Base-by-base conservation (phyloP, 2,888 invertebrate species). In the Poecilobothrus nobilitatus region DNA sequence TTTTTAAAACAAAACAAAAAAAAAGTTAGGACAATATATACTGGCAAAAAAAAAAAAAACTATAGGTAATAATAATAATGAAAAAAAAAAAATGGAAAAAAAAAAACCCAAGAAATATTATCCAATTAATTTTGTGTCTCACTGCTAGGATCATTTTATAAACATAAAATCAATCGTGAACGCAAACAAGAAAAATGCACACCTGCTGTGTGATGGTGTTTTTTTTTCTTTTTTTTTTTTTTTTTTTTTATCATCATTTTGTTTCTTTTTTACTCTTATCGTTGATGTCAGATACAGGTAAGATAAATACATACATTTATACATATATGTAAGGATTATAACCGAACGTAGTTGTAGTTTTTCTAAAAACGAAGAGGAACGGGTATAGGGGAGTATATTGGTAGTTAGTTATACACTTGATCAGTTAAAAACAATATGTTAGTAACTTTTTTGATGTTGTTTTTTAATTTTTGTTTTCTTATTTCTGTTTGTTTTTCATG, bases 121-220 rank as follows among this genome's bases (percentile, higher is more conserved):
- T 63, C 63, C 63, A 63, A 63, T 63, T 63, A 63, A 63, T 63
- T 63, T 63, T 63, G 63, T 63, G 27, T 63, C 63, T 63, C 63
- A 63, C 63, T 63, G 63, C 27, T 27, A 27, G 27, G 22, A 63
- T 20, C 15, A 63, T 63, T 15, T 63, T 22, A 33, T 63, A 63
- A 33, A 63, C 63, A 63, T 63, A 63, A 63, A 63, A 63, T 63
- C 63, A 27, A 63, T 63, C 27, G 63, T 27, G 63, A 63, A 27
- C 27, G 63, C 63, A 63, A 63, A 27, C 63, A 63, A 63, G 63
- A 63, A 63, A 63, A 27, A 63, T 63, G 63, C 63, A 63, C 63
- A 63, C 63, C 63, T 63, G 63, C 63, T 63, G 63, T 27, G 63
- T 63, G 63, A 63, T 63, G 63, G n/a, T 53, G 53, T n/a, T 53